phyloP scores from a whole-genome alignment of 2,888 invertebrate species.

The Lasius platythorax region DNA sequence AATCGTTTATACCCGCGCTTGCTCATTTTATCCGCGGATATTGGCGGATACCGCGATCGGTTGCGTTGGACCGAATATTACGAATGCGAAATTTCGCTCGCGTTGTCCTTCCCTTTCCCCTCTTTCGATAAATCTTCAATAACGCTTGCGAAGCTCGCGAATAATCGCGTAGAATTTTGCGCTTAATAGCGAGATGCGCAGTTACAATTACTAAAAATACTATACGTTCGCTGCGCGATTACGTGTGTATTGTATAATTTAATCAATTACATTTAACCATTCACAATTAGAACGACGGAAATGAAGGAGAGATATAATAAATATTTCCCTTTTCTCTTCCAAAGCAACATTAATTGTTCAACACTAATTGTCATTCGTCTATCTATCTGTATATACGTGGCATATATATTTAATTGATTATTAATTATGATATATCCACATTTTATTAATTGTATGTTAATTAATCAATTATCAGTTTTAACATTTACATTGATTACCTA shows the following conservation, averaged over 20 bases:
- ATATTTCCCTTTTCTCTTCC: background rate
- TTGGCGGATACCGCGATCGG: too few relatives aligned
- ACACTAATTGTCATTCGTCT: background rate
- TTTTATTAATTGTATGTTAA: background rate
- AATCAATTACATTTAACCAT: background rate
- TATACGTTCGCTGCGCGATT: background rate
- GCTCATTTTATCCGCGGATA: background rate
- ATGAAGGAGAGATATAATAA: background rate
- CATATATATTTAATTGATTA: background rate
- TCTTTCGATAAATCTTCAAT: background rate
- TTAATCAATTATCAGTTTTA: background rate
- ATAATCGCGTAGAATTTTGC: background rate
- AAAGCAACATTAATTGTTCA: background rate
- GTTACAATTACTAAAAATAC: background rate
- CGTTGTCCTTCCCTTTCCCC: background rate
- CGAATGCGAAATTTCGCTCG: conserved; percentile 16
- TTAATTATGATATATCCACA: background rate
- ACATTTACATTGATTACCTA: background rate
- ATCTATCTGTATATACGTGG: background rate
- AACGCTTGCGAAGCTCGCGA: background rate
- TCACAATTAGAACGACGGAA: background rate
- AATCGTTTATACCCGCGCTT: conserved; percentile 9
- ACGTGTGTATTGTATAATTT: background rate
- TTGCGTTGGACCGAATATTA: conserved; percentile 4
- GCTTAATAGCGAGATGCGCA: background rate